phyloP scores from a whole-genome alignment of 2,113 vertebrate species.

The Pangasianodon gigas region DNA sequence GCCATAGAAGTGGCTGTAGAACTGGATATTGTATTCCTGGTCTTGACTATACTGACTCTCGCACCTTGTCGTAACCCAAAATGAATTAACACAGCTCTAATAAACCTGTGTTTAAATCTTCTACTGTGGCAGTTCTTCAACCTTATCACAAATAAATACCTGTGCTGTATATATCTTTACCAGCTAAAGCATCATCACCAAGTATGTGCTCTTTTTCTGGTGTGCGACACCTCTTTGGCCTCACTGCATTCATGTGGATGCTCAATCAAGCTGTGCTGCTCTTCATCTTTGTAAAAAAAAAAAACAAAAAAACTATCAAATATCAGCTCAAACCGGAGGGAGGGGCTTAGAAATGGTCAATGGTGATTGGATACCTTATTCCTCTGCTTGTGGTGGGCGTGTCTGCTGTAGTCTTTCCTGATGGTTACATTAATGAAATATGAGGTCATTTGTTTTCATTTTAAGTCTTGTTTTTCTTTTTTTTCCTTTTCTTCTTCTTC shows the following conservation, averaged over 20 bases:
- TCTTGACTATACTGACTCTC: constrained; percentile 65
- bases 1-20: too few relatives aligned
- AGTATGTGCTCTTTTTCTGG: too few relatives aligned
- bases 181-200: too few relatives aligned
- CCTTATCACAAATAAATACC: too few relatives aligned
- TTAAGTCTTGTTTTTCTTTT: too few relatives aligned
- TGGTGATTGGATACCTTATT: constrained; percentile 74
- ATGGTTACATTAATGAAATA: too few relatives aligned
- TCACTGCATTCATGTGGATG: constrained; percentile 77
- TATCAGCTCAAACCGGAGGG: constrained; percentile 51
- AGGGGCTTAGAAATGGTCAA: constrained; percentile 69
- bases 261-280: constrained; percentile 72
- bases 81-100: constrained; percentile 62
- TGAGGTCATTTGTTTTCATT: too few relatives aligned
- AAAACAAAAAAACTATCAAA: constrained; percentile 37
- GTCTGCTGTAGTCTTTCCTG: constrained; percentile 52
- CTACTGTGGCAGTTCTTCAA: constrained; percentile 66
- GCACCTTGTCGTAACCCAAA: constrained; percentile 59
- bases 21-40: constrained; percentile 59
- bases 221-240: constrained; percentile 60
- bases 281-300: constrained; percentile 74
- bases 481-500: too few relatives aligned
- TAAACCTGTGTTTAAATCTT: constrained; percentile 68
- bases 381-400: constrained; percentile 74
- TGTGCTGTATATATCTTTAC: too few relatives aligned